Evolutionary conservation across 2,797 vertebrate species (phyloP).

Genomic region (Megalops cyprinoides): DNA sequence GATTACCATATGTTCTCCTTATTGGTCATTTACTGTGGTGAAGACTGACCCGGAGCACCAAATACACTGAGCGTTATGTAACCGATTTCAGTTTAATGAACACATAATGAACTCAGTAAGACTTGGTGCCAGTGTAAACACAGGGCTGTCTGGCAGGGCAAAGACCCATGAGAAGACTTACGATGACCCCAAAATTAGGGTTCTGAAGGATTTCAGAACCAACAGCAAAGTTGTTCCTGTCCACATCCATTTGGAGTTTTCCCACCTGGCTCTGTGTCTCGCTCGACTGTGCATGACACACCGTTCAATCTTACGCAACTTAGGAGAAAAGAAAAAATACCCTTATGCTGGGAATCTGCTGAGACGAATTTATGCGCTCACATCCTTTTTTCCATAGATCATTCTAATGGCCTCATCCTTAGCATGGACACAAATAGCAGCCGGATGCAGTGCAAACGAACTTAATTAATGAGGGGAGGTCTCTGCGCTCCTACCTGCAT

Average conservation of each 20-base stretch:
- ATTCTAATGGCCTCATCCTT: no score
- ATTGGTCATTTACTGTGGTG: slow-evolving; percentile 3
- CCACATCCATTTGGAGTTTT: no score
- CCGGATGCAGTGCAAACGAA: not conserved
- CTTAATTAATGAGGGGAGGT: not conserved
- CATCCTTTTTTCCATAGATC: no score
- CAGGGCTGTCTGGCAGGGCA: not conserved
- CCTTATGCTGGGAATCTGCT: no score
- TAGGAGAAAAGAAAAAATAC: not conserved
- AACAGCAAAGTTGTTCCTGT: not conserved
- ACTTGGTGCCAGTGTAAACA: not conserved
- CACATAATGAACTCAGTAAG: not conserved
- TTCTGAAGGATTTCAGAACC: not conserved
- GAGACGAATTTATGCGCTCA: no score
- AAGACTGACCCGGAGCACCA: not conserved
- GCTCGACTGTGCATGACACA: no score
- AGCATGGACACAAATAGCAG: no score
- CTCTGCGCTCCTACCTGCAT: no score
- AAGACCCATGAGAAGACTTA: not conserved
- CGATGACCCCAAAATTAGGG: not conserved
- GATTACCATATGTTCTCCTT: slow-evolving; percentile 21
- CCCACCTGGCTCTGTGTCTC: no score
- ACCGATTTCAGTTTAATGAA: slow-evolving; percentile 2
- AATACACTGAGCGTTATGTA: slow-evolving; percentile 3
- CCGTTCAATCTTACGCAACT: not conserved